Evolutionary conservation across 2,888 invertebrate genomes (phyloP).

Genomic region (Dicyrtomina minuta): DNA sequence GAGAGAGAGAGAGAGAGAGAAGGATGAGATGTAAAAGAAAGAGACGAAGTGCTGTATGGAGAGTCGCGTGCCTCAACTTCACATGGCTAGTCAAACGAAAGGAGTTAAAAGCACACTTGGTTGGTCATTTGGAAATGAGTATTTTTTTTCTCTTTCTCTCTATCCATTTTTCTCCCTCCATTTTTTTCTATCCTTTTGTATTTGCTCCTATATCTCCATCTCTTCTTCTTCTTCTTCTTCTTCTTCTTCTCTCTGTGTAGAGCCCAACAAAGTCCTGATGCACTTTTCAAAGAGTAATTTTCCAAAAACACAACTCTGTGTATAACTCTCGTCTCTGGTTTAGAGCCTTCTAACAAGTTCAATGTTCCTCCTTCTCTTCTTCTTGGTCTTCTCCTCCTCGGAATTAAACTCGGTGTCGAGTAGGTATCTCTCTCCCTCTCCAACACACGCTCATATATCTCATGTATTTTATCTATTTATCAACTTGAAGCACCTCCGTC

Average conservation of each 20-base stretch:
- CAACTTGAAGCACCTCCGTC: too few species aligned
- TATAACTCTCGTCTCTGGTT: background rate
- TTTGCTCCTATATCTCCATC: too few species aligned
- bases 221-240: too few species aligned
- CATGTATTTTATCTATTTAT: too few species aligned
- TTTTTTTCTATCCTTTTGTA: background rate
- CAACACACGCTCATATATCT: too few species aligned
- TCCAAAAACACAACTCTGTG: background rate
- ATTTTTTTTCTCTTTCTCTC: conserved; percentile 8
- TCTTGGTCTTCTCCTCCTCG: background rate
- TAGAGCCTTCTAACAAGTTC: conserved; percentile 28
- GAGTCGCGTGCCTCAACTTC: conserved; percentile 33
- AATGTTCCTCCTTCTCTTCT: conserved; percentile 21
- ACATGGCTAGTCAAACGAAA: conserved; percentile 35
- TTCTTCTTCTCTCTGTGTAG: background rate
- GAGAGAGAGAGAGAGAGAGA: background rate
- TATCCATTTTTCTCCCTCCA: conserved; percentile 1
- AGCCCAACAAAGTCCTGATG: too few species aligned
- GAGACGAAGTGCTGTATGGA: background rate
- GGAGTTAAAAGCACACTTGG: conserved; percentile 33
- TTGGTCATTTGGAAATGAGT: conserved; percentile 21
- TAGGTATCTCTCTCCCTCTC: too few species aligned
- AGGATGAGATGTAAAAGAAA: background rate
- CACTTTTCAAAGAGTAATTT: background rate
- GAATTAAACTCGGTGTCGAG: too few species aligned